A percentile compares a stretch with the other conserved stretches of the same genome.
phyloP scores from a whole-genome alignment of 92 coral and sea anemone species.

The Porites evermanni region DNA sequence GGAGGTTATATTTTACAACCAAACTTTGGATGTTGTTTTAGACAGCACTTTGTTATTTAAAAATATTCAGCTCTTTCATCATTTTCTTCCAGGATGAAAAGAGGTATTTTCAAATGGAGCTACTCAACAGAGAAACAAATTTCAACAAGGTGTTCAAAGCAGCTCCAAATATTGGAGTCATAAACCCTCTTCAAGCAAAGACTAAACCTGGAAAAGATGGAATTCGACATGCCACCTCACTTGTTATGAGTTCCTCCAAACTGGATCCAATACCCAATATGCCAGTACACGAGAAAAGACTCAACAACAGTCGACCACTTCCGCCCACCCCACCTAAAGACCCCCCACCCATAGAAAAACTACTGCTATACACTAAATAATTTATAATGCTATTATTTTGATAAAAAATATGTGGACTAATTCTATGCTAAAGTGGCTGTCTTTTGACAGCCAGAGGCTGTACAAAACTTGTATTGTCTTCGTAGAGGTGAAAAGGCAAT shows the following conservation, averaged over 20 bases:
- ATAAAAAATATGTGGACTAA: too few relatives aligned
- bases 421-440: too few relatives aligned
- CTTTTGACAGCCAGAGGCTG: too few relatives aligned
- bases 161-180: conserved; percentile 92
- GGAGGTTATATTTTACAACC: too few relatives aligned
- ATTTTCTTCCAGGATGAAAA: conserved; percentile 84
- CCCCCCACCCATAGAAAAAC: conserved; percentile 76
- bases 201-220: conserved; percentile 81
- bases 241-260: conserved; percentile 77
- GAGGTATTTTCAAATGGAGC: conserved; percentile 94
- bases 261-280: conserved; percentile 96
- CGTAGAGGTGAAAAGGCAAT: too few relatives aligned
- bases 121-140: conserved; percentile 97
- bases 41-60: neutral
- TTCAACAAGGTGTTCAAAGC: conserved; percentile 96
- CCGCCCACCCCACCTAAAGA: conserved; percentile 99
- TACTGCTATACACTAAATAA: conserved; percentile 38
- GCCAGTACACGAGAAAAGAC: conserved; percentile 88
- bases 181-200: conserved; percentile 93
- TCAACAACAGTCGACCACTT: conserved; percentile 84
- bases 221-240: conserved; percentile 48
- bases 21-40: too few relatives aligned
- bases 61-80: neutral
- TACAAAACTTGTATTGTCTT: too few relatives aligned
- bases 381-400: too few relatives aligned